Percentiles rank a stretch among this genome's conserved stretches.
phyloP scores from a whole-genome alignment of 2,888 invertebrate genomes.

The Chalcosyrphus nemorum region DNA sequence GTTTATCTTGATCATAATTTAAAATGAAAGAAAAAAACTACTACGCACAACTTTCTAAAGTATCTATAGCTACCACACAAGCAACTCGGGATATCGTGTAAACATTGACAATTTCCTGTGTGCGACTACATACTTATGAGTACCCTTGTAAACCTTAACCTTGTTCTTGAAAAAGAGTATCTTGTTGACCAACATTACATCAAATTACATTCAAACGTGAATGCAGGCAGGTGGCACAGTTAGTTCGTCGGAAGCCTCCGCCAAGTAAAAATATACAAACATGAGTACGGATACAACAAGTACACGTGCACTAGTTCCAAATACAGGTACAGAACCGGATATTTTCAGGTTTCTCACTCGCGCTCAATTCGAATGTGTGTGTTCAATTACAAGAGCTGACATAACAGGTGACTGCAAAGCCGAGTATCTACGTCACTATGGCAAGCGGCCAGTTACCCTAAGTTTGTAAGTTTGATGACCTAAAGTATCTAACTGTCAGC shows the following conservation, averaged over 20 bases:
- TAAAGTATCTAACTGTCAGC: slow-evolving; percentile 41
- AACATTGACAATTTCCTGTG: slow-evolving; percentile 24
- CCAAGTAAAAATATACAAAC: slow-evolving; percentile 1
- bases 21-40: too few species aligned
- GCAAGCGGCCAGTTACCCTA: slow-evolving; percentile 21
- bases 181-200: slow-evolving; percentile 3
- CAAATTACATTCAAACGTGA: background rate
- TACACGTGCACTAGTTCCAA: slow-evolving; percentile 9
- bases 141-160: slow-evolving; percentile 25
- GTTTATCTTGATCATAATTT: background rate
- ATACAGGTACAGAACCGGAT: slow-evolving; percentile 38
- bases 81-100: background rate
- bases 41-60: background rate
- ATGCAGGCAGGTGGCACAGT: slow-evolving; percentile 7
- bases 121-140: background rate
- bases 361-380: too few species aligned
- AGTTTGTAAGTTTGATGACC: slow-evolving; percentile 69
- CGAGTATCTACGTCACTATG: slow-evolving; percentile 15
- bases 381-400: slow-evolving; percentile 34
- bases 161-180: slow-evolving; percentile 43
- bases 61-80: background rate
- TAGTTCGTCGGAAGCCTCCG: background rate
- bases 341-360: slow-evolving; percentile 28
- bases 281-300: background rate
- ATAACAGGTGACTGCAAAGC: slow-evolving; percentile 41